These are phyloP conservation scores for Suricata suricatta DNA, from an alignment of 2,113 vertebrate genomes.

Conservation along the genomic window DNA sequence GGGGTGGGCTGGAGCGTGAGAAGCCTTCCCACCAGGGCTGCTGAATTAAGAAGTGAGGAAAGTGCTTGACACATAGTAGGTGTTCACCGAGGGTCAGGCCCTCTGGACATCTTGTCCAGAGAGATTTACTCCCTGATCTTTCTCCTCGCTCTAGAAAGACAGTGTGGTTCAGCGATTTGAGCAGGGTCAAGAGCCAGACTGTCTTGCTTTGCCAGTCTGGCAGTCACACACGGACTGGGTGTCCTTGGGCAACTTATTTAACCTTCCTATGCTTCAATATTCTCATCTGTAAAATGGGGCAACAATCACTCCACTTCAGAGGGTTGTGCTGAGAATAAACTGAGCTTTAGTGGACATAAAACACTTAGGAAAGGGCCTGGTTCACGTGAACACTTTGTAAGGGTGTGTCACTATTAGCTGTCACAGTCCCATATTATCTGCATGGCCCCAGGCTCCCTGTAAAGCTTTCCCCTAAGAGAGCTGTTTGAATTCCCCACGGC, in stretches of 20 bases:
- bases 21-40: not conserved
- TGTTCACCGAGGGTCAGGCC: not conserved
- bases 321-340: not conserved
- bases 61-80: not conserved
- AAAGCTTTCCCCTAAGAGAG: not conserved
- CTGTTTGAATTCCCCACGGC: not conserved
- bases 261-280: not conserved
- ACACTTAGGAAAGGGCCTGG: not conserved
- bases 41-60: not conserved
- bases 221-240: not conserved
- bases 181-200: no score
- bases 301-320: not conserved
- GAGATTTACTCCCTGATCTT: not conserved
- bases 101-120: not conserved
- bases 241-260: not conserved
- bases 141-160: not conserved
- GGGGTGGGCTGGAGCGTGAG: not conserved
- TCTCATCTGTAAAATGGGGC: not conserved
- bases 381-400: not conserved
- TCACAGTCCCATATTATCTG: accelerated
- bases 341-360: not conserved
- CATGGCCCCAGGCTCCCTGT: not conserved
- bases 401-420: not conserved
- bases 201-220: not conserved
- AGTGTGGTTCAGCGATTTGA: not conserved